Evolutionary conservation across 2,113 vertebrate species (phyloP).

Genomic region (Chiloscyllium plagiosum): DNA sequence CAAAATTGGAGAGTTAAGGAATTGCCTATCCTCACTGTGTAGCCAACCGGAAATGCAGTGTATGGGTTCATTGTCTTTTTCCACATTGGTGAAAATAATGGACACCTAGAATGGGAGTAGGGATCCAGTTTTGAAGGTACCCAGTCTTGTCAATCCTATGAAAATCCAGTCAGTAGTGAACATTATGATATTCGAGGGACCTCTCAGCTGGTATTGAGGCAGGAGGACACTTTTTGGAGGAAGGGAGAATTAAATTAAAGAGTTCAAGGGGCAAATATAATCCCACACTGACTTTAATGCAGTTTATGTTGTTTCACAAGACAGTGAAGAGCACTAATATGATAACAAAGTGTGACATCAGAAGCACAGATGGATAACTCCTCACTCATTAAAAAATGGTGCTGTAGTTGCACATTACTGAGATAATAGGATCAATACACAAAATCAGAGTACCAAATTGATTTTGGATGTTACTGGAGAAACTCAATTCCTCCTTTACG

Average conservation of each 20-base stretch:
- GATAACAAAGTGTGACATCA: neutral
- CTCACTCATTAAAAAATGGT: neutral
- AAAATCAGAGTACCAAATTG: neutral
- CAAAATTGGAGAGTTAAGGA: too few relatives aligned
- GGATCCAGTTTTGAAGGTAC: too few relatives aligned
- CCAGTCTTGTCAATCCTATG: too few relatives aligned
- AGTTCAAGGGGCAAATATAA: neutral
- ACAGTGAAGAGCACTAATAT: neutral
- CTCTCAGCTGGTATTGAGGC: neutral
- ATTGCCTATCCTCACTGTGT: too few relatives aligned
- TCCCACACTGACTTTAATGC: neutral
- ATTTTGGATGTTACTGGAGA: neutral
- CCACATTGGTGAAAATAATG: too few relatives aligned
- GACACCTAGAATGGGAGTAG: too few relatives aligned
- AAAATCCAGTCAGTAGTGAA: neutral
- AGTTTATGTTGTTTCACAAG: neutral
- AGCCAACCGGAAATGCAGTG: too few relatives aligned
- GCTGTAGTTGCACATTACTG: neutral
- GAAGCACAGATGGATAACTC: neutral
- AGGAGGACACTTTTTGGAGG: neutral
- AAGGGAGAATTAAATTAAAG: neutral
- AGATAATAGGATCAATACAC: neutral
- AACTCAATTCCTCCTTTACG: neutral
- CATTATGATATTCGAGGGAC: too few relatives aligned
- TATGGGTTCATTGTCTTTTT: too few relatives aligned